These are phyloP conservation scores for Lapara coniferarum DNA, from an alignment of 2,888 invertebrate species.

Conservation along the genomic window DNA sequence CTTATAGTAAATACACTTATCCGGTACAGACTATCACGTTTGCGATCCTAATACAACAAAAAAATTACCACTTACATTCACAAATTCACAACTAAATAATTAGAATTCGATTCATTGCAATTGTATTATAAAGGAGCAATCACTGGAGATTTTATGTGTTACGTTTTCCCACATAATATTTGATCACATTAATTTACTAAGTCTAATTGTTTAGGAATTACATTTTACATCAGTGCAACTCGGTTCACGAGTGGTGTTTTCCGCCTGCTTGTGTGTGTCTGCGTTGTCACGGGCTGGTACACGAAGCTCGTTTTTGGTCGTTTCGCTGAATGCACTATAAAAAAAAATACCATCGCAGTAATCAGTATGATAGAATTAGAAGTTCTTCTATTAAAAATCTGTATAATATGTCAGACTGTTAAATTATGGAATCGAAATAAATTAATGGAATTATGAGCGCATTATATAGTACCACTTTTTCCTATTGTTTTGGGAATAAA, in stretches of 20 bases:
- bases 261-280: constrained; percentile 81
- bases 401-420: too few species aligned
- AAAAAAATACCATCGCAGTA: constrained; percentile 24
- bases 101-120: constrained; percentile 48
- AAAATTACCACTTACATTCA: constrained; percentile 43
- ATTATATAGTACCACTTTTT: too few species aligned
- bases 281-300: constrained; percentile 72
- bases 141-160: constrained; percentile 50
- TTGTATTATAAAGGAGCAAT: constrained; percentile 55
- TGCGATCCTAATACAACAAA: constrained; percentile 39
- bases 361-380: too few species aligned
- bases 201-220: constrained; percentile 16
- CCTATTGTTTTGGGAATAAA: too few species aligned
- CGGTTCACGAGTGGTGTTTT: constrained; percentile 86
- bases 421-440: too few species aligned
- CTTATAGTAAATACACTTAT: constrained; percentile 60
- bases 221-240: constrained; percentile 67
- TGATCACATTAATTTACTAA: constrained; percentile 59
- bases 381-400: too few species aligned
- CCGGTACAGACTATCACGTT: constrained; percentile 59
- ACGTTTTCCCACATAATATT: constrained; percentile 50
- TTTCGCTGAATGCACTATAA: constrained; percentile 76
- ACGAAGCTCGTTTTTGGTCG: constrained; percentile 75
- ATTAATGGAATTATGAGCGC: too few species aligned
- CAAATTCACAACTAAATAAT: constrained; percentile 54